Evolutionary conservation across 2,113 vertebrate species (phyloP), one percentile per base, ranked within the genome.

Genomic region (Microtus ochrogaster): DNA sequence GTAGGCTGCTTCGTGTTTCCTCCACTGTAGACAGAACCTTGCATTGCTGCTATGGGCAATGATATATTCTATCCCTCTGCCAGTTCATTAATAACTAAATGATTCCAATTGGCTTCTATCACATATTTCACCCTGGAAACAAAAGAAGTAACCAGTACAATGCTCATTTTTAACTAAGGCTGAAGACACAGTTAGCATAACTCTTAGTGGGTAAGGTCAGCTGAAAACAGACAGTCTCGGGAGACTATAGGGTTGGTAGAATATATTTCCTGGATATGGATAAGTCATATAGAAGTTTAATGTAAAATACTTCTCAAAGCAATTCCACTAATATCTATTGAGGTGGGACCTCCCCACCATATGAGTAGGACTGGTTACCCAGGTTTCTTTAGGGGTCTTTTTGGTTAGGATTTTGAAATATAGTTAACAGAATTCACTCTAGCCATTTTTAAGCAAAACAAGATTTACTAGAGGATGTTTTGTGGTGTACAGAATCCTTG

Each of bases 391-490:
- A 85, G 26, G 30, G 17, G 39, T 58, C 13, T 74, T 24, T 66
- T 79, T 90, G 68, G 13, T 73, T 90, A 89, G 61, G 7, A 4
- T 95, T 92, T 88, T 92, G 36, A 90, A 33, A 89, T 91, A n/a
- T 30, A 84, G 82, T 74, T 21, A 66, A 83, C 28, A 83, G 65
- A 90, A 89, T 39, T 26, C 22, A 79, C 16, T 47, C 28, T 89
- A 88, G 70, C 36, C 63, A 78, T 55, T 91, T 82, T 93, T 91
- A 85, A 89, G 77, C n/a, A 91, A 72, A 90, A 73, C 65, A 78
- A 91, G 65, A 58, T 83, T 66, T 87, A 78, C 55, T 70, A 74
- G 26, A 81, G 7, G 3, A 44, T 91, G 19, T 6, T 68, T n/a
- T 94, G 66, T 91, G 61, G 63, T n/a, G 92, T 66, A 77, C 11